These are phyloP conservation scores for Callyntrura sp. DNA, from an alignment of 2,888 invertebrate genomes.

Conservation along the genomic window DNA sequence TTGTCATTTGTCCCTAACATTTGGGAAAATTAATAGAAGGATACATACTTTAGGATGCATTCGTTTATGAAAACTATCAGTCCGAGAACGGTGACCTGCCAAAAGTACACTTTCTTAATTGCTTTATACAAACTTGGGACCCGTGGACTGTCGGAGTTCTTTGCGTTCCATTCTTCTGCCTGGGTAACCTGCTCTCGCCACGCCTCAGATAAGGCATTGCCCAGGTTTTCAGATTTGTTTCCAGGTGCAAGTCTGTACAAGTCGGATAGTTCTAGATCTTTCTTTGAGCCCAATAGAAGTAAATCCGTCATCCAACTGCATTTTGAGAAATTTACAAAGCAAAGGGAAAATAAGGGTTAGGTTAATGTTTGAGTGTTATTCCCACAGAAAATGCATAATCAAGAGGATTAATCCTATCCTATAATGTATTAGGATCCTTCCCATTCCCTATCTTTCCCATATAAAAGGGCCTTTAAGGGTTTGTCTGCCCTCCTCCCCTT, in stretches of 20 bases:
- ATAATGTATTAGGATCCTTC: too few relatives aligned
- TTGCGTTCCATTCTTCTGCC: slow-evolving; percentile 66
- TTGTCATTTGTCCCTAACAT: background rate
- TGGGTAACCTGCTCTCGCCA: slow-evolving; percentile 71
- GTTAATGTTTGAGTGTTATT: too few relatives aligned
- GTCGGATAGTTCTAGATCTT: slow-evolving; percentile 91
- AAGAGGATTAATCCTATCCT: too few relatives aligned
- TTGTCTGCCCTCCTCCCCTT: too few relatives aligned
- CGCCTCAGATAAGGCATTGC: slow-evolving; percentile 87
- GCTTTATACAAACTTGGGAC: slow-evolving; percentile 71
- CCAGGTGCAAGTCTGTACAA: slow-evolving; percentile 89
- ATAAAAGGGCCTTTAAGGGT: too few relatives aligned
- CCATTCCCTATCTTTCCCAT: too few relatives aligned
- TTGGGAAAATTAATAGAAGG: background rate
- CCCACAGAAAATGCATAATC: too few relatives aligned
- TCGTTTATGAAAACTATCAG: slow-evolving; percentile 79
- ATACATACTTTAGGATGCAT: slow-evolving; percentile 78
- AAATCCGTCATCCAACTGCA: slow-evolving; percentile 92
- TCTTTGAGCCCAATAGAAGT: slow-evolving; percentile 91
- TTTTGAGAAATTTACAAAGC: slow-evolving; percentile 83
- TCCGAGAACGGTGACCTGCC: slow-evolving; percentile 72
- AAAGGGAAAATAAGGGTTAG: background rate
- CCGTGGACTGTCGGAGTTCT: slow-evolving; percentile 16
- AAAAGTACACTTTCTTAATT: slow-evolving; percentile 75
- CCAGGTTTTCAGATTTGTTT: slow-evolving; percentile 90